Evolutionary conservation across 1,140 invertebrate genomes (phyloP), one percentile per base, ranked within the genome.

Genomic region (Drosophila sproati): DNA sequence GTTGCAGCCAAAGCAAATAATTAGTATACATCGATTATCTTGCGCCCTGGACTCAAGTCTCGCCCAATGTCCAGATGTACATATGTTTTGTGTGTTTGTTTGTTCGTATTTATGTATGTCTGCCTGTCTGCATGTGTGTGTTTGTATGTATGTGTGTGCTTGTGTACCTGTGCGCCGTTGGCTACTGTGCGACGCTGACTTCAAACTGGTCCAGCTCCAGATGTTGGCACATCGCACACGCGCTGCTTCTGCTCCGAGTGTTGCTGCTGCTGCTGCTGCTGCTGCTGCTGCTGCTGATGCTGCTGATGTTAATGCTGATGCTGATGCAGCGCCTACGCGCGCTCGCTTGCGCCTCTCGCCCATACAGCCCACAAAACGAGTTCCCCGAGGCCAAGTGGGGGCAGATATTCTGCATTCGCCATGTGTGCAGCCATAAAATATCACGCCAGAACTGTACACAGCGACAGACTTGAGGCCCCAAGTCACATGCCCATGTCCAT

Each of bases 1-100:
- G 85, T 89, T 89, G 85, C 85, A 89, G 85, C 45, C 85, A 89
- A 89, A 85, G 85, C 85, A 89, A 89, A 89, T 89, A 89, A 89
- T 89, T 89, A 89, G 85, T 89, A 89, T 89, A 89, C 85, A 89
- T 89, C 85, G 85, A 89, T 89, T 89, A 89, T 89, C 85, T 89
- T 89, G 74, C 85, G 74, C 78, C 68, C 7, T 57, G 70, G 62
- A 67, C 75, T 70, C 74, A 71, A 62, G 12, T 55, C 57, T 59
- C 43, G 39, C 4, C 10, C 39, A n/a, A 43, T 43, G 39, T 60
- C 29, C 41, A 34, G 35, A 37, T 62, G 34, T 31, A 20, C 20
- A 20, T 20, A 54, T 54, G 31, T 37, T 6, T 4, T 41, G 41
- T 52, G 31, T 63, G 60, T 62, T 39, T 62, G 47, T 51, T 31